Base-by-base conservation (phyloP, 2,113 vertebrate genomes). In the Cryptoleucopteryx plumbea region DNA sequence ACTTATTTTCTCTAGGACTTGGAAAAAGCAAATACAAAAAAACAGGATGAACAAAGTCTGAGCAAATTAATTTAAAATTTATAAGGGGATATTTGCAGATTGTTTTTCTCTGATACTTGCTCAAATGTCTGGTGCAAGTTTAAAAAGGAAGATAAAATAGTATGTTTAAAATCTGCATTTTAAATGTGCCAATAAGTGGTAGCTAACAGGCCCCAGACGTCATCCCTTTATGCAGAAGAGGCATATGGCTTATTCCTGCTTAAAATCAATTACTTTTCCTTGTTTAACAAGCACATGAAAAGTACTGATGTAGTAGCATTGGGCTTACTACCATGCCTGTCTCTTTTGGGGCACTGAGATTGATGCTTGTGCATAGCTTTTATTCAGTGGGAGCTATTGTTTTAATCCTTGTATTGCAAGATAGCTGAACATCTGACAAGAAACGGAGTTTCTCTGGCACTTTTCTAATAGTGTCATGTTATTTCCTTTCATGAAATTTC, bases 301-400 rank as follows among this genome's bases (percentile, higher is more conserved):
- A 67, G 13, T 63, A 53, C 6, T 65, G 11, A 36, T 73, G 12
- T 9, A 68, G 36, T 55, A 77, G 5, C 15, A 66, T 19, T 29
- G 8, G 34, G 29, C 3, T 52, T 61, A 11, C 10, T 50, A 59
- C 19, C 9, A 15, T 10, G 12, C 9, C 16, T 58, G 8, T 10
- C 13, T 27, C 26, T 79, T 80, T 56, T 38, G 3, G 14, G 5
- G 4, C 27, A 61, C 14, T 0, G 0, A 56, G 22, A 22, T 1
- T 53, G 25, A 47, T 43, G n/a, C 0, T 61, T 3, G 79, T 27
- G 19, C 5, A 9, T 6, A 55, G 14, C 13, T 55, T 70, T 73
- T 50, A 29, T 78, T 71, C 31, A 43, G 17, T 15, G 9, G 3
- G 11, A 71, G 23, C 18, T 34, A 8, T 5, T n/a, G 53, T 73